Evolutionary conservation across 2,113 vertebrate genomes (phyloP), one percentile per base, ranked within the genome.

Genomic region (Phasianus colchicus): DNA sequence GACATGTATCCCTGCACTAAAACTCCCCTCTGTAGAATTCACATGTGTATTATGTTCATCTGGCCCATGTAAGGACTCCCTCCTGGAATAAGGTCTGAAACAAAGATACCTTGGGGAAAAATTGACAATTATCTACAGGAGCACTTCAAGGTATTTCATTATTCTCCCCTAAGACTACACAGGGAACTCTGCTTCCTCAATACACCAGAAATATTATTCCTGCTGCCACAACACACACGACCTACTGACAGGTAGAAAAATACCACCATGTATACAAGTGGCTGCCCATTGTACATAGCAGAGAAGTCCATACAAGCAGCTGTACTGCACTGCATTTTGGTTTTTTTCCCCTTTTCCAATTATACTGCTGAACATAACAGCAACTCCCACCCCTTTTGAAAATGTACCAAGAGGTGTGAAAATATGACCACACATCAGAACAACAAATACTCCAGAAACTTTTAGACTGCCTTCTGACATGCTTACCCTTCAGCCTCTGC

Each of bases 201-300:
- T 11, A 38, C 1, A 4, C 73, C 7, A 36, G 43, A 78, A 84
- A 58, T 58, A 76, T 9, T 24, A 55, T 34, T 72, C 38, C 27
- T 57, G 36, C 12, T 66, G 40, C 45, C 72, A 48, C 16, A 32
- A 11, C 55, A n/a, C 64, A 29, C 24, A 30, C 18, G 45, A 48
- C 13, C 19, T 36, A 11, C 10, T 55, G 42, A 55, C 65, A 3
- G 2, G 63, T 13, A 92, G 70, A 58, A 89, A 55, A 79, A 63
- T 7, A 27, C 36, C 77, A 55, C 50, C 24, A 16, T 14, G 43
- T 42, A 12, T 11, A 1, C 3, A 24, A 13, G 22, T 6, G 40
- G 36, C 27, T 25, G 3, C 18, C 24, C 3, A 0, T 27, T 18
- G 81, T 0, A 70, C 0, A 27, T 1, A 58, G 38, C 2, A 20